A percentile compares a stretch with the other conserved stretches of the same genome.
Evolutionary conservation across 2,888 invertebrate genomes (phyloP).

Genomic region (Sphinx pinastri): DNA sequence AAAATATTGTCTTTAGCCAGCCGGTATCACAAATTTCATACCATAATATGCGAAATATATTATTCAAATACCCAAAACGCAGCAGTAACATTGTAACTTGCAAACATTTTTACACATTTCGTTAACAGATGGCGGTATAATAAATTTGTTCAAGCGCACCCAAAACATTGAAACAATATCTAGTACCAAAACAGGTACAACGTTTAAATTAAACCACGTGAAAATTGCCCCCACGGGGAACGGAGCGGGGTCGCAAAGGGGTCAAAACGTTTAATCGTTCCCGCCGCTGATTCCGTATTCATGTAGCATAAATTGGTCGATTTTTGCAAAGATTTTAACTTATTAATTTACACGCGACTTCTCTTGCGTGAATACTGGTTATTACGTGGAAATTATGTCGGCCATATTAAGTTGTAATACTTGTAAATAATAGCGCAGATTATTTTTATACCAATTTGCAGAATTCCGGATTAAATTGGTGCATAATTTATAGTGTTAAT

Average conservation of each 20-base stretch:
- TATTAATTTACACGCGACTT: not conserved
- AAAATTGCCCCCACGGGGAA: conserved; percentile 11
- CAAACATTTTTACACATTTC: not conserved
- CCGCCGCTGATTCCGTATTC: conserved; percentile 4
- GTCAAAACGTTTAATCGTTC: conserved; percentile 17
- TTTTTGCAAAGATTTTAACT: not conserved
- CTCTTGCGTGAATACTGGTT: not conserved
- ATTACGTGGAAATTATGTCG: not conserved
- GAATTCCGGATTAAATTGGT: too few relatives aligned
- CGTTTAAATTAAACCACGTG: conserved; percentile 19
- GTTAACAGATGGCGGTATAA: conserved; percentile 4
- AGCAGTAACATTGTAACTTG: not conserved
- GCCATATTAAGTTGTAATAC: too few relatives aligned
- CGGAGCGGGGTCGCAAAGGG: conserved; percentile 3
- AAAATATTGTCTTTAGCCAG: too few relatives aligned
- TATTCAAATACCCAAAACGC: too few relatives aligned
- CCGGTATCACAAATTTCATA: too few relatives aligned
- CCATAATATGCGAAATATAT: too few relatives aligned
- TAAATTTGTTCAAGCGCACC: not conserved
- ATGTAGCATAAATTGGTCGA: not conserved
- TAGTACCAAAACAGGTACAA: not conserved
- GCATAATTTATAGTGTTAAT: too few relatives aligned
- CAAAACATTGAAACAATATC: conserved; percentile 3
- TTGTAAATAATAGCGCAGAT: too few relatives aligned
- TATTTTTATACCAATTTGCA: too few relatives aligned